These are phyloP conservation scores for Augiades crinisus DNA, from an alignment of 2,888 invertebrate species.

Conservation along the genomic window DNA sequence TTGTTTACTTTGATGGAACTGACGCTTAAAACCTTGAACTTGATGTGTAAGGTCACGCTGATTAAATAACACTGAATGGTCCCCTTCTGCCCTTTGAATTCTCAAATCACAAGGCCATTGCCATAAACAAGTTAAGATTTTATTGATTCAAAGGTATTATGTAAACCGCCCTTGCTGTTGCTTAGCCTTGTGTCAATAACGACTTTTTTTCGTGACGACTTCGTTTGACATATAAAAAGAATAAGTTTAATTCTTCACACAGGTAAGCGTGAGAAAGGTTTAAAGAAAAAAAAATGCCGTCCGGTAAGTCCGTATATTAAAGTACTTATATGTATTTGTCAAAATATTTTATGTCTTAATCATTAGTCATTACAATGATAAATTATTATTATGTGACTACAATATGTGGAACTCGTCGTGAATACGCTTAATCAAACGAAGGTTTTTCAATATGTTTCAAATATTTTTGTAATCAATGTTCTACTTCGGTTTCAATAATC, in stretches of 20 bases:
- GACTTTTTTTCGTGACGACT: slow-evolving; percentile 2
- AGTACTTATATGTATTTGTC: background rate
- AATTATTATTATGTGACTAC: background rate
- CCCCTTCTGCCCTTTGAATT: slow-evolving; percentile 63
- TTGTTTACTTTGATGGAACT: slow-evolving; percentile 39
- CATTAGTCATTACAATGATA: background rate
- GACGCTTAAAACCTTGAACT: slow-evolving; percentile 71
- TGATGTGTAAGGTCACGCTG: slow-evolving; percentile 57
- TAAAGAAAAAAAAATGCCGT: background rate
- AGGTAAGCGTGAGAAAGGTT: slow-evolving; percentile 7
- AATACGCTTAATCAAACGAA: background rate
- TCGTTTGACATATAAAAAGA: background rate
- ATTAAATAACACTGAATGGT: slow-evolving; percentile 61
- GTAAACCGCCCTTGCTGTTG: slow-evolving; percentile 38
- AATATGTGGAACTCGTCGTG: background rate
- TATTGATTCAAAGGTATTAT: slow-evolving; percentile 51
- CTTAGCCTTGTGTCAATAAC: slow-evolving; percentile 12
- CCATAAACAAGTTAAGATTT: slow-evolving; percentile 50
- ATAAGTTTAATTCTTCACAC: background rate
- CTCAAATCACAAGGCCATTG: slow-evolving; percentile 61
- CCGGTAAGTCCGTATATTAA: background rate
- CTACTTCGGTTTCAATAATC: background rate
- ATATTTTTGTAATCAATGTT: background rate
- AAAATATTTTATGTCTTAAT: background rate
- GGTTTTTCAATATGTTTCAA: background rate